These are phyloP conservation scores for Cydia fagiglandana DNA, from an alignment of 1,140 invertebrate genomes.

Conservation along the genomic window DNA sequence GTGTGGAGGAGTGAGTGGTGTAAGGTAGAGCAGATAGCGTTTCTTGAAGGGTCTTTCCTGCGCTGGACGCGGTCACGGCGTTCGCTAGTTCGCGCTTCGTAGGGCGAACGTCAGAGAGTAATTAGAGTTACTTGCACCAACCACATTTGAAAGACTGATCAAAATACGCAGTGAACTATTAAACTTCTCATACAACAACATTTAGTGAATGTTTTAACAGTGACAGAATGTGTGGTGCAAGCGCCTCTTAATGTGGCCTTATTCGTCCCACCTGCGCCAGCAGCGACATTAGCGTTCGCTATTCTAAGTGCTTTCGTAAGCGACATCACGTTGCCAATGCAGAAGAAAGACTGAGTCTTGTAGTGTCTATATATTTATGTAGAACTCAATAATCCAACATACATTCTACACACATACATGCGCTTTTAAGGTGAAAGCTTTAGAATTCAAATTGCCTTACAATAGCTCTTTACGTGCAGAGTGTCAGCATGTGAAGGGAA, in stretches of 20 bases:
- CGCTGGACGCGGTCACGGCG: too few species aligned
- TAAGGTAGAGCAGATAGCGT: not conserved
- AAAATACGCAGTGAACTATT: too few species aligned
- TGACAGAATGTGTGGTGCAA: too few species aligned
- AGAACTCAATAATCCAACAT: not conserved
- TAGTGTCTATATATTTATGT: not conserved
- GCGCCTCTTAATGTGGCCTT: not conserved
- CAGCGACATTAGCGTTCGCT: not conserved
- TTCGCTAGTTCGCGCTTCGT: too few species aligned
- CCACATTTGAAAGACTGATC: too few species aligned
- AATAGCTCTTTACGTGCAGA: not conserved
- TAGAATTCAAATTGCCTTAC: not conserved
- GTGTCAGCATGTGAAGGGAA: not conserved
- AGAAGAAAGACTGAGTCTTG: not conserved
- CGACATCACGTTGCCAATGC: not conserved
- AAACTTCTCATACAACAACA: too few species aligned
- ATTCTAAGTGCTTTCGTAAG: slow-evolving; percentile 4
- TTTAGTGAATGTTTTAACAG: too few species aligned
- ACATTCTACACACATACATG: not conserved
- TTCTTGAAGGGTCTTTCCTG: not conserved
- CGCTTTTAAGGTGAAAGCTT: not conserved
- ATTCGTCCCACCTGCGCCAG: not conserved
- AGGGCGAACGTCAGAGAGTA: not conserved
- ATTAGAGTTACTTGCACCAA: too few species aligned
- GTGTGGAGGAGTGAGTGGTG: not conserved